phyloP scores from a whole-genome alignment of 2,888 invertebrate genomes.

The Gryllus longicercus region DNA sequence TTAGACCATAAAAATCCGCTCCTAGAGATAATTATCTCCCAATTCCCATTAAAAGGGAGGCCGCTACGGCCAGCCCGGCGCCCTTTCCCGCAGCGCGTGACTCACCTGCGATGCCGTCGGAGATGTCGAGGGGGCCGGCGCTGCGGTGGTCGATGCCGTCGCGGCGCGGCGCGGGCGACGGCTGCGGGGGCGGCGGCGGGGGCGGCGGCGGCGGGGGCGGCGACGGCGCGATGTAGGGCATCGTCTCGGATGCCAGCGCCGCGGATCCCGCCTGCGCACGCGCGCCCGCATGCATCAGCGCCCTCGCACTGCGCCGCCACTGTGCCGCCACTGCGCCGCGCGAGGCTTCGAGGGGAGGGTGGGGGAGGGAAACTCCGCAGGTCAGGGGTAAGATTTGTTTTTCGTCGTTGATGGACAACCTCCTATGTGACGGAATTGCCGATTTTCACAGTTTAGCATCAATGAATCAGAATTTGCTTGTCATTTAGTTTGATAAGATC shows the following conservation, averaged over 20 bases:
- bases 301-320: too few species aligned
- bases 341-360: slow-evolving; percentile 43
- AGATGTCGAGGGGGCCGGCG: slow-evolving; percentile 33
- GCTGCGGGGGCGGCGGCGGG: slow-evolving; percentile 41
- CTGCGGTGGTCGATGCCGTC: slow-evolving; percentile 37
- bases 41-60: too few species aligned
- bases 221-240: slow-evolving; percentile 42
- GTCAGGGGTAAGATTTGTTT: not conserved
- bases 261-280: not conserved
- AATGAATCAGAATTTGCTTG: too few species aligned
- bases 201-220: slow-evolving; percentile 52
- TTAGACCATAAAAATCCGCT: too few species aligned
- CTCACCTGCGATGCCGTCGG: slow-evolving; percentile 24
- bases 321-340: too few species aligned
- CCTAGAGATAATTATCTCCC: too few species aligned
- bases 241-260: slow-evolving; percentile 19
- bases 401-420: too few species aligned
- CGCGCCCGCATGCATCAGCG: not conserved
- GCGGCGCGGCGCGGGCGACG: slow-evolving; percentile 25
- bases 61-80: too few species aligned
- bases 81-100: not conserved
- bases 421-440: too few species aligned
- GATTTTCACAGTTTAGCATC: too few species aligned
- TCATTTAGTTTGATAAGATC: too few species aligned
- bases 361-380: not conserved